phyloP scores from a whole-genome alignment of 2,888 invertebrate species.

The Amphipyra berbera region DNA sequence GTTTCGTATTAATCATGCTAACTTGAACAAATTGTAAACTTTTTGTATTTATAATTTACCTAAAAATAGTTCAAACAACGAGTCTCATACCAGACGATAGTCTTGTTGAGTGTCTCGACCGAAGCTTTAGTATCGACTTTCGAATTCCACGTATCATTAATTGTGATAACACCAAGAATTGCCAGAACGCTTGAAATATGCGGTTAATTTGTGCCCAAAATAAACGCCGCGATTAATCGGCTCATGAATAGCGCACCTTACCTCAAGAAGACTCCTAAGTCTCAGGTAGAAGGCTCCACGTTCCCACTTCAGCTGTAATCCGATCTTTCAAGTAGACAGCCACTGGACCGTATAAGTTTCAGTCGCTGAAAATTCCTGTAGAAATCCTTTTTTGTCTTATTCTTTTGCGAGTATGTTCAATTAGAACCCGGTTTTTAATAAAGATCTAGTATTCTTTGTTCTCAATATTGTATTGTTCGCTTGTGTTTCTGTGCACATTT shows the following conservation, averaged over 20 bases:
- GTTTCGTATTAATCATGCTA: no score
- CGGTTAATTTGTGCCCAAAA: not conserved
- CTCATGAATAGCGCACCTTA: constrained; percentile 12
- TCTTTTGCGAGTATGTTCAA: constrained; percentile 31
- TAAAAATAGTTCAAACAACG: no score
- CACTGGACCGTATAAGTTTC: constrained; percentile 53
- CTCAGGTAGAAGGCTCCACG: constrained; percentile 38
- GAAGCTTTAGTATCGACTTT: no score
- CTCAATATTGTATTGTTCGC: not conserved
- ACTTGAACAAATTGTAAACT: no score
- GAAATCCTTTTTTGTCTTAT: constrained; percentile 30
- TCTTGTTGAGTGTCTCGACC: no score
- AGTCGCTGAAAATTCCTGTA: constrained; percentile 29
- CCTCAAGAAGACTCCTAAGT: constrained; percentile 47
- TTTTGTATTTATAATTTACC: no score
- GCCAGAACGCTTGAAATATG: no score
- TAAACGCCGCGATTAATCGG: constrained; percentile 9
- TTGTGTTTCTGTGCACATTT: constrained; percentile 2
- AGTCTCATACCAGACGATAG: no score
- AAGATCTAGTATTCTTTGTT: constrained; percentile 31
- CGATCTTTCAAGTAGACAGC: constrained; percentile 53
- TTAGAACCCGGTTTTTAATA: constrained; percentile 38
- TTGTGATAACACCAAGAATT: no score
- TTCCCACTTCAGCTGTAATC: constrained; percentile 57
- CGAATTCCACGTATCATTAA: no score